Evolutionary conservation across 2,888 invertebrate genomes (phyloP), one percentile per base, ranked within the genome.

Genomic region (Pasiphila rectangulata): DNA sequence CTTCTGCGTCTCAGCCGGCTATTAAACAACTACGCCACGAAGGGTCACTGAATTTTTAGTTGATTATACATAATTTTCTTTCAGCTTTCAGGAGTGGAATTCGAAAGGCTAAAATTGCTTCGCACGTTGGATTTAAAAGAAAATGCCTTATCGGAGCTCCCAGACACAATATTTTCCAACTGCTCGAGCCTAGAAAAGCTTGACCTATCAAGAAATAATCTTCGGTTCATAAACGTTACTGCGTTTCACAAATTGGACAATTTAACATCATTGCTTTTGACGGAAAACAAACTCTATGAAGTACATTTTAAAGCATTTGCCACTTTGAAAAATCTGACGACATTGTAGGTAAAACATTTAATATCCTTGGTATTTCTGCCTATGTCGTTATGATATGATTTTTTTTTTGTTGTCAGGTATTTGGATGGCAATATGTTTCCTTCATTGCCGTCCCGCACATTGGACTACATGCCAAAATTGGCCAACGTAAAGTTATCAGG

Each of bases 341-440:
- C 94, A 64, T 67, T 95, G 94, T 95, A 82, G 91, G 92, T 90
- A 66, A 17, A 16, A 13, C n/a, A n/a, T n/a, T n/a, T n/a, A n/a
- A n/a, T n/a, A n/a, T n/a, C n/a, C n/a, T n/a, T n/a, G n/a, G n/a
- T n/a, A n/a, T n/a, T n/a, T n/a, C n/a, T n/a, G n/a, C n/a, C n/a
- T n/a, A 27, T 13, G 7, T 13, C 13, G 13, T 27, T 7, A 27
- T 3, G 3, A 5, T 32, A 9, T 30, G 1, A n/a, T 17, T 9
- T 3, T 51, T 53, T 21, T 56, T 89, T 85, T 34, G 76, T 16
- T 30, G 16, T 29, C 16, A 95, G 95, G 51, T 93, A 94, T 67
- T 73, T 95, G 58, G 94, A 95, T 69, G 93, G 92, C 62, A 95
- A 95, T 68, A 91, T 92, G 77, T 91, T 95, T 48, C 91, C 92